Conservation (phyloP, 2,113 vertebrate species). For the Enhydra lutris region DNA sequence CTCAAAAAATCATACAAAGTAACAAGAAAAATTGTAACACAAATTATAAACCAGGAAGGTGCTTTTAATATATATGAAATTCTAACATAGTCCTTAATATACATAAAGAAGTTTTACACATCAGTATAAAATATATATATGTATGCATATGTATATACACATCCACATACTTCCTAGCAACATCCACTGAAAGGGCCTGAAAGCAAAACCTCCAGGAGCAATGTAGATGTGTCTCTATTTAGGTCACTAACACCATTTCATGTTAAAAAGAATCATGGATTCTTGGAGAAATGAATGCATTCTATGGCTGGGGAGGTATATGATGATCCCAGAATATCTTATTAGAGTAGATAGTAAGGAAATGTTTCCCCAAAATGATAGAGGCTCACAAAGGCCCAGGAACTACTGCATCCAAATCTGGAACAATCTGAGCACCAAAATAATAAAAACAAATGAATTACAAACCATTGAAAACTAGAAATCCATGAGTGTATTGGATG, state of each 20-base stretch:
- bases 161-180: neutral
- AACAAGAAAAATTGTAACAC: neutral
- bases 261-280: neutral
- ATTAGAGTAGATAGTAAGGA: neutral
- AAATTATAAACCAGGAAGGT: neutral
- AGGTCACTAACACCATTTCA: neutral
- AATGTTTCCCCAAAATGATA: neutral
- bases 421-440: neutral
- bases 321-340: neutral
- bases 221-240: neutral
- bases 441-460: neutral
- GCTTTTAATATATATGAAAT: neutral
- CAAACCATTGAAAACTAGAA: neutral
- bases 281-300: neutral
- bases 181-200: neutral
- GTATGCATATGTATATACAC: neutral
- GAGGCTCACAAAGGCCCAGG: neutral
- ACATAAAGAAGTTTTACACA: neutral
- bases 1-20: neutral
- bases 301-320: neutral
- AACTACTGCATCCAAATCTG: neutral
- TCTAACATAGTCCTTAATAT: neutral
- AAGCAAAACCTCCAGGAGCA: neutral
- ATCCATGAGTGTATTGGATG: neutral
- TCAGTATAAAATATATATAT: neutral